Conservation (phyloP, 2,113 vertebrate species). For the Diglossa brunneiventris region DNA sequence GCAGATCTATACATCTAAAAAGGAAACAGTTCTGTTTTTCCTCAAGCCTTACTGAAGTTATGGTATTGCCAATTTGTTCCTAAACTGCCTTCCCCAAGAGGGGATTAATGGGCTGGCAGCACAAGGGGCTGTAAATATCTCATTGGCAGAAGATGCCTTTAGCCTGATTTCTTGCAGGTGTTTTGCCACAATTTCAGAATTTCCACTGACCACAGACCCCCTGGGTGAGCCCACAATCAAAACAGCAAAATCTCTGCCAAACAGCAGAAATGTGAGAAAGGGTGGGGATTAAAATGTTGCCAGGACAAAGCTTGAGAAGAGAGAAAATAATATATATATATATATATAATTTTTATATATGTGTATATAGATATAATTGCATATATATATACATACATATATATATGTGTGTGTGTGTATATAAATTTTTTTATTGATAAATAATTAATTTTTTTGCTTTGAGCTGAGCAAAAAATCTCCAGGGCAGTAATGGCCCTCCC, state of each 20-base stretch:
- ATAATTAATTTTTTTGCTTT: conserved; percentile 8
- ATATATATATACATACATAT: too few species aligned
- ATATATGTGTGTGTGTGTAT: too few species aligned
- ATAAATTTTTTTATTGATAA: too few species aligned
- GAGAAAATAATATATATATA: conserved; percentile 41
- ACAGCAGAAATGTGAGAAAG: background rate
- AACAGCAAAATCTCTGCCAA: background rate
- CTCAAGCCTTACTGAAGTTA: conserved; percentile 13
- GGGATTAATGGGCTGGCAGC: background rate
- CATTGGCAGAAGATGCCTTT: background rate
- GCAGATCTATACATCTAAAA: background rate
- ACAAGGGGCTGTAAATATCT: background rate
- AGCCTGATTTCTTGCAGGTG: background rate
- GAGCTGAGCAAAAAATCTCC: conserved; percentile 75
- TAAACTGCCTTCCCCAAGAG: background rate
- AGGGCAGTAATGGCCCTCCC: conserved; percentile 63
- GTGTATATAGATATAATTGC: too few species aligned
- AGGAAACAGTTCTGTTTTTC: background rate
- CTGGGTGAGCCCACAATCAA: background rate
- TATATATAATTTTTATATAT: too few species aligned
- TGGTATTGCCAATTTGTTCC: background rate
- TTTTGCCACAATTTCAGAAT: background rate
- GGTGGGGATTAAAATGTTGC: conserved; percentile 28
- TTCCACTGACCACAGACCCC: background rate
- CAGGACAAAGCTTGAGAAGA: conserved; percentile 37